Conservation (phyloP, 2,888 invertebrate genomes). For the Sthenelais limicola region DNA sequence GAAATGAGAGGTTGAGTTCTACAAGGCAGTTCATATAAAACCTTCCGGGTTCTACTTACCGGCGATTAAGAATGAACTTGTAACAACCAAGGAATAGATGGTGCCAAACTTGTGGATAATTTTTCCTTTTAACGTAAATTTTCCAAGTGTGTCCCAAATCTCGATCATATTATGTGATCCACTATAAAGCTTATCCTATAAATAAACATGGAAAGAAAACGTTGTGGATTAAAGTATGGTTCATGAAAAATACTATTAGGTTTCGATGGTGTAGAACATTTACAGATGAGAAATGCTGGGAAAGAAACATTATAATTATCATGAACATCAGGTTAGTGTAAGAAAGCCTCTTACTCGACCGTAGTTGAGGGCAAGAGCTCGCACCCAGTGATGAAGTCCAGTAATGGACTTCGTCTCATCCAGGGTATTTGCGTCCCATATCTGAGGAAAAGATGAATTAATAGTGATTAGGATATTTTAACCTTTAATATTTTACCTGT, state of each 20-base stretch:
- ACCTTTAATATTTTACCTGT: no score
- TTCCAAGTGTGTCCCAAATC: constrained; percentile 64
- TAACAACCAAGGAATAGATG: constrained; percentile 64
- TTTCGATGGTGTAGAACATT: no score
- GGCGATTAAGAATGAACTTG: constrained; percentile 62
- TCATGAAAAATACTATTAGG: no score
- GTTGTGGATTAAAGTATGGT: no score
- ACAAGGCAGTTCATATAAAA: no score
- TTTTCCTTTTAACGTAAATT: constrained; percentile 60
- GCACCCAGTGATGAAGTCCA: constrained; percentile 67
- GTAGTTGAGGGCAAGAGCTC: constrained; percentile 60
- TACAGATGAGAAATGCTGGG: no score
- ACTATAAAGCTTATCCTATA: constrained; percentile 65
- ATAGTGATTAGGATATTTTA: neutral
- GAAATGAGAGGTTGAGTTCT: no score
- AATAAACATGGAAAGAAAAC: constrained; percentile 28
- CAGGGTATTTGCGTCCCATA: constrained; percentile 62
- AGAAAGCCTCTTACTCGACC: constrained; percentile 57
- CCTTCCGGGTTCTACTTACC: constrained; percentile 56
- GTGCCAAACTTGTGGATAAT: constrained; percentile 66
- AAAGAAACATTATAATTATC: no score
- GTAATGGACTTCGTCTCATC: constrained; percentile 58
- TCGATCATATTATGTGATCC: constrained; percentile 68
- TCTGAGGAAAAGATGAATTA: constrained; percentile 50
- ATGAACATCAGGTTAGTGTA: no score